phyloP scores from a whole-genome alignment of 2,113 vertebrate species.

The Malurus elegans region DNA sequence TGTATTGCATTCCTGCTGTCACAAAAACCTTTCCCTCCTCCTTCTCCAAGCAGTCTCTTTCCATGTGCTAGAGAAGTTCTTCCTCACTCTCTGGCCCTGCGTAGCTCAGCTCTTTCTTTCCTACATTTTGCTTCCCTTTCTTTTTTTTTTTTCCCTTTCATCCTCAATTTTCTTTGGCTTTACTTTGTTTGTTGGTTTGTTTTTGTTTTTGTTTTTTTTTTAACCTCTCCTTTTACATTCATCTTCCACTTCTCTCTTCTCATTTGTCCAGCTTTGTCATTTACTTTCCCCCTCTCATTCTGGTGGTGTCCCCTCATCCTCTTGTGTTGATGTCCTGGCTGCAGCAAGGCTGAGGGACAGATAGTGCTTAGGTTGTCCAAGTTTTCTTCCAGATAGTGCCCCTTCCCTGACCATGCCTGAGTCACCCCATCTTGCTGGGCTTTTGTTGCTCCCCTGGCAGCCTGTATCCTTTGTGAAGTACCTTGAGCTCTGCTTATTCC shows the following conservation, averaged over 20 bases:
- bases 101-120: background rate
- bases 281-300: background rate
- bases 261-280: background rate
- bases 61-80: background rate
- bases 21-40: background rate
- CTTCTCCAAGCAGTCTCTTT: background rate
- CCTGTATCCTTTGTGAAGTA: background rate
- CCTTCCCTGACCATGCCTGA: background rate
- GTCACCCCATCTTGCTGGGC: background rate
- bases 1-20: background rate
- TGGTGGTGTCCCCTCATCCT: background rate
- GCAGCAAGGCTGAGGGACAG: background rate
- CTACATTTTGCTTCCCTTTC: background rate
- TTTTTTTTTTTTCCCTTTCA: background rate
- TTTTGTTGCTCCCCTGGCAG: background rate
- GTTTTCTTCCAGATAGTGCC: background rate
- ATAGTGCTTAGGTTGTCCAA: fast-evolving
- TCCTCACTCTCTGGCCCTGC: background rate
- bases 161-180: background rate
- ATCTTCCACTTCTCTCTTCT: background rate
- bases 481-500: background rate
- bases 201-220: background rate
- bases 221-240: background rate
- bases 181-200: background rate
- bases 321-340: background rate